A percentile compares a stretch with the other conserved stretches of the same genome.
phyloP scores from a whole-genome alignment of 2,888 invertebrate species.

The Enchytraeus crypticus region DNA sequence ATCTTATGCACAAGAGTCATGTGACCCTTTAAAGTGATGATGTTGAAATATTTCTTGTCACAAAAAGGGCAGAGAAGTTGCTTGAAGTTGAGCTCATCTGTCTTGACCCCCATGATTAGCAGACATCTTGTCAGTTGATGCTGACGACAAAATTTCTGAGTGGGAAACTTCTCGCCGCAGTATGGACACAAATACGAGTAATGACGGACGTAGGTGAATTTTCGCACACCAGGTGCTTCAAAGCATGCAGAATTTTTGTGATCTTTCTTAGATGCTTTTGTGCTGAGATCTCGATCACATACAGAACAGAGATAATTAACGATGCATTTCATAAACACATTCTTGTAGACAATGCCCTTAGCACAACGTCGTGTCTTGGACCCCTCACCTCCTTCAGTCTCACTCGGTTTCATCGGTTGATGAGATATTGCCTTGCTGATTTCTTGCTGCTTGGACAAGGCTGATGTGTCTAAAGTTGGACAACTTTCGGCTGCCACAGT shows the following conservation, averaged over 20 bases:
- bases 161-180: conserved; percentile 17
- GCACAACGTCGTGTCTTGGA: neutral
- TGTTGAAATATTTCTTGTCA: conserved; percentile 16
- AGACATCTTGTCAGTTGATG: conserved; percentile 15
- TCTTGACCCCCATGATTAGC: conserved; percentile 14
- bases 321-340: conserved; percentile 18
- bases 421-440: no score
- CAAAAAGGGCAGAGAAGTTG: conserved; percentile 17
- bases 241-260: conserved; percentile 13
- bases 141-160: conserved; percentile 15
- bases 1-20: conserved; percentile 14
- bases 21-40: conserved; percentile 18
- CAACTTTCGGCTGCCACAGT: neutral
- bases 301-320: conserved; percentile 16
- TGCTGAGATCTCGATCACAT: conserved; percentile 14
- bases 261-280: conserved; percentile 14
- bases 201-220: conserved; percentile 13
- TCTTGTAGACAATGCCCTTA: conserved; percentile 18
- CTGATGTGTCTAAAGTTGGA: neutral
- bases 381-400: neutral
- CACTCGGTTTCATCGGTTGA: neutral
- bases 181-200: conserved; percentile 18
- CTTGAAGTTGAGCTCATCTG: conserved; percentile 17
- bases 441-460: no score
- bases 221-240: conserved; percentile 4